Conservation (phyloP, 2,113 vertebrate species). For the Gavia stellata region DNA sequence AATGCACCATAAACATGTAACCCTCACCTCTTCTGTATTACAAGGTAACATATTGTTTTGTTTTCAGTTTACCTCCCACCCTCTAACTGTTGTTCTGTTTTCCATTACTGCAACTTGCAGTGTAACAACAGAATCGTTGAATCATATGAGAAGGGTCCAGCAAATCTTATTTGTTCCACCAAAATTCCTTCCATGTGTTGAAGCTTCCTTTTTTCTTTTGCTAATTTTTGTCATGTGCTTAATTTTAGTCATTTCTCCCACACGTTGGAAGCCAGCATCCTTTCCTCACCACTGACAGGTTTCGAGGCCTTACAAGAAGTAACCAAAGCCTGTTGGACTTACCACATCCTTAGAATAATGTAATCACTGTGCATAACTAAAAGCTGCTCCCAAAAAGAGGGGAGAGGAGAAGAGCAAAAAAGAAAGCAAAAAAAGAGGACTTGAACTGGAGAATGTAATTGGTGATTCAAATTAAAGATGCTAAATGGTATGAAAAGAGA, state of each 20-base stretch:
- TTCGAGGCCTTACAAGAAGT: slow-evolving; percentile 61
- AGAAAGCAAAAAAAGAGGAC: neutral
- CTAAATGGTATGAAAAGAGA: neutral
- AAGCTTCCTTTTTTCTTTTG: slow-evolving; percentile 65
- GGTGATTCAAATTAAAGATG: neutral
- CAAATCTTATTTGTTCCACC: slow-evolving; percentile 74
- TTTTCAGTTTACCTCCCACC: slow-evolving; percentile 45
- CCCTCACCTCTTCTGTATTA: slow-evolving; percentile 27
- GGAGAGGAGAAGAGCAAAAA: slow-evolving; percentile 10
- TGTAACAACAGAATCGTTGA: slow-evolving; percentile 70
- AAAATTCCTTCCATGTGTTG: slow-evolving; percentile 76
- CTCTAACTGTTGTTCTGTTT: slow-evolving; percentile 59
- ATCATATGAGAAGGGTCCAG: slow-evolving; percentile 73
- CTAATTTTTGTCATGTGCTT: slow-evolving; percentile 75
- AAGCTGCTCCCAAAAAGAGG: slow-evolving; percentile 52
- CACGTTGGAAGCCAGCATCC: slow-evolving; percentile 50
- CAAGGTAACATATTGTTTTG: slow-evolving; percentile 46
- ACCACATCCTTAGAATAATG: slow-evolving; percentile 65
- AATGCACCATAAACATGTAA: slow-evolving; percentile 34
- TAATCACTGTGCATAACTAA: slow-evolving; percentile 43
- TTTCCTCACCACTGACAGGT: slow-evolving; percentile 59
- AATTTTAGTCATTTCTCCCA: slow-evolving; percentile 72
- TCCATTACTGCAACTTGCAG: slow-evolving; percentile 66
- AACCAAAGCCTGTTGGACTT: slow-evolving; percentile 56
- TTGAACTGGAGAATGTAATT: neutral